Evolutionary conservation across 2,113 vertebrate genomes (phyloP).

Genomic region (Neodon shergylaensis): DNA sequence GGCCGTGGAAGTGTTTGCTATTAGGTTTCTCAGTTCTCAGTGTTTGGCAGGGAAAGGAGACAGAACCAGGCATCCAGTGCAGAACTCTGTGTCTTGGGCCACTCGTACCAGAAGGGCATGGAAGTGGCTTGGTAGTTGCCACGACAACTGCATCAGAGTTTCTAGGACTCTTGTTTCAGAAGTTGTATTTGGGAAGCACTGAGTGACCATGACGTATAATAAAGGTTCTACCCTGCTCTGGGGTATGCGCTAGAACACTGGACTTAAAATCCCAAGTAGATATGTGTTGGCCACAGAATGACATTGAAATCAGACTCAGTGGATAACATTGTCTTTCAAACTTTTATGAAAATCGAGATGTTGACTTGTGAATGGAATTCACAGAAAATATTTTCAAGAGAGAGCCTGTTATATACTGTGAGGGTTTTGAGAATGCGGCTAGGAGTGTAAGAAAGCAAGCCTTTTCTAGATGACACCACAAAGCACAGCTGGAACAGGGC

Average conservation of each 20-base stretch:
- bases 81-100: not conserved
- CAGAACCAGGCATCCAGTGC: not conserved
- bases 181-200: not conserved
- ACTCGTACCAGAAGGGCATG: not conserved
- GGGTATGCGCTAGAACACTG: not conserved
- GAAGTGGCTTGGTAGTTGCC: not conserved
- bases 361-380: not conserved
- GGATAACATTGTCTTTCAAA: not conserved
- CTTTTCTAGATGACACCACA: not conserved
- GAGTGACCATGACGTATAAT: not conserved
- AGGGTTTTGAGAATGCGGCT: not conserved
- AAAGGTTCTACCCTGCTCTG: not conserved
- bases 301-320: not conserved
- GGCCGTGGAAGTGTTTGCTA: not conserved
- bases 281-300: not conserved
- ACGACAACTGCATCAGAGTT: not conserved
- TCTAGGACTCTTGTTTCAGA: not conserved
- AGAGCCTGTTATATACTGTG: not conserved
- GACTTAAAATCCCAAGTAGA: not conserved
- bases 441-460: constrained; percentile 16
- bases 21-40: not conserved
- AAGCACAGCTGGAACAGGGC: constrained; percentile 4
- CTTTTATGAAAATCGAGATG: not conserved
- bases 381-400: constrained; percentile 22
- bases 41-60: not conserved